These are phyloP conservation scores for Zaprionus africanus DNA, from an alignment of 1,140 invertebrate species.

Conservation along the genomic window DNA sequence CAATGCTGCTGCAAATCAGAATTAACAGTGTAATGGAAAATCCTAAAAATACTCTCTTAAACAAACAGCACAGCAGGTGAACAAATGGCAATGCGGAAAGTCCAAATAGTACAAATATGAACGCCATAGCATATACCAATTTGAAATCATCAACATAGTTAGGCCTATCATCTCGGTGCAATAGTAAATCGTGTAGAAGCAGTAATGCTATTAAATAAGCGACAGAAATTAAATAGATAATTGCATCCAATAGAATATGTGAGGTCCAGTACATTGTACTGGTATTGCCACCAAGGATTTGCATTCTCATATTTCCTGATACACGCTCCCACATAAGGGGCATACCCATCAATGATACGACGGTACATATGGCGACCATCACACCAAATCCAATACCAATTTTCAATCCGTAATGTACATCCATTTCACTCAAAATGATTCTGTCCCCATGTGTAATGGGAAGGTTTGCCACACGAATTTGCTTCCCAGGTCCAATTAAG, in stretches of 20 bases:
- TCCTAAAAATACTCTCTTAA: not conserved
- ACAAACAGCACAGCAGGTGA: not conserved
- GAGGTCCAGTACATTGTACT: not conserved
- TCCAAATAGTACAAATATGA: slow-evolving; percentile 5
- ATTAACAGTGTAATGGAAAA: slow-evolving; percentile 12
- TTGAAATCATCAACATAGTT: not conserved
- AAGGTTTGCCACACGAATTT: slow-evolving; percentile 18
- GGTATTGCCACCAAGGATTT: not conserved
- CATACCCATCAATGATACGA: not conserved
- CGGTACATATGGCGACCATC: not conserved
- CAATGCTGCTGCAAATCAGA: slow-evolving; percentile 3
- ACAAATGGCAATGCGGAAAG: slow-evolving; percentile 22
- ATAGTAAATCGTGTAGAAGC: not conserved
- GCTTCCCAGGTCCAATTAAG: not conserved
- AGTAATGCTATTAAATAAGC: not conserved
- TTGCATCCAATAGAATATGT: not conserved
- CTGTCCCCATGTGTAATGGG: not conserved
- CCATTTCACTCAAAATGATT: not conserved
- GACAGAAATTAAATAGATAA: not conserved
- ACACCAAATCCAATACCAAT: slow-evolving; percentile 7
- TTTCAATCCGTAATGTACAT: not conserved
- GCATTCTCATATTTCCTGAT: not conserved
- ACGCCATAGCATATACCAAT: not conserved
- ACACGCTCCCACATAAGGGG: not conserved
- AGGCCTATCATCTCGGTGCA: not conserved